These are phyloP conservation scores for Lamellibrachia columna DNA, from an alignment of 2,888 invertebrate genomes.

Conservation along the genomic window DNA sequence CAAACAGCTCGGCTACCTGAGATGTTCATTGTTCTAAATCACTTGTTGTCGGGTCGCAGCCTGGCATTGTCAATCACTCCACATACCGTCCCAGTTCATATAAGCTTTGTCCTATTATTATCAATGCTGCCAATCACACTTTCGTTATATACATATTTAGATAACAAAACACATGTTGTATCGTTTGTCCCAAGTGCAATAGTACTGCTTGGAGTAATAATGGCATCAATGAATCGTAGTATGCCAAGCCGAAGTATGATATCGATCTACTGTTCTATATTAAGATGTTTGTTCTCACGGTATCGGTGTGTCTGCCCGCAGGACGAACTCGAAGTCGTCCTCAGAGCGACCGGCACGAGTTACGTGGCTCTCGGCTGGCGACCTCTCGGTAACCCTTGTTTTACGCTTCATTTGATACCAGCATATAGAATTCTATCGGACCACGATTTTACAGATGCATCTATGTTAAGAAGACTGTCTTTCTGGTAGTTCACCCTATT, in stretches of 20 bases:
- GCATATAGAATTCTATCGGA: background rate
- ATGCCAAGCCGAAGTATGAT: background rate
- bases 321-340: slow-evolving; percentile 83
- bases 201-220: background rate
- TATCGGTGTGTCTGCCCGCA: background rate
- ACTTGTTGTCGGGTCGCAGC: background rate
- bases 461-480: background rate
- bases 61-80: background rate
- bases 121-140: background rate
- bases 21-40: background rate
- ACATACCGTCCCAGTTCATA: too few relatives aligned
- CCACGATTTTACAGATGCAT: background rate
- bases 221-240: background rate
- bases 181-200: background rate
- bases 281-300: background rate
- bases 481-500: background rate
- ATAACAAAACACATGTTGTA: background rate
- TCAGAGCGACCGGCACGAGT: slow-evolving; percentile 87
- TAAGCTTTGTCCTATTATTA: background rate
- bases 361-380: slow-evolving; percentile 94
- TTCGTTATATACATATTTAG: background rate
- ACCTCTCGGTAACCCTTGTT: slow-evolving; percentile 68
- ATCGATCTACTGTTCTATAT: background rate
- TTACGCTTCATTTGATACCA: background rate
- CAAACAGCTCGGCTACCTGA: too few relatives aligned